A percentile compares a stretch with the other conserved stretches of the same genome.
Conservation (phyloP, 2,797 vertebrate genomes). For the Spinibarbus caldwelli region DNA sequence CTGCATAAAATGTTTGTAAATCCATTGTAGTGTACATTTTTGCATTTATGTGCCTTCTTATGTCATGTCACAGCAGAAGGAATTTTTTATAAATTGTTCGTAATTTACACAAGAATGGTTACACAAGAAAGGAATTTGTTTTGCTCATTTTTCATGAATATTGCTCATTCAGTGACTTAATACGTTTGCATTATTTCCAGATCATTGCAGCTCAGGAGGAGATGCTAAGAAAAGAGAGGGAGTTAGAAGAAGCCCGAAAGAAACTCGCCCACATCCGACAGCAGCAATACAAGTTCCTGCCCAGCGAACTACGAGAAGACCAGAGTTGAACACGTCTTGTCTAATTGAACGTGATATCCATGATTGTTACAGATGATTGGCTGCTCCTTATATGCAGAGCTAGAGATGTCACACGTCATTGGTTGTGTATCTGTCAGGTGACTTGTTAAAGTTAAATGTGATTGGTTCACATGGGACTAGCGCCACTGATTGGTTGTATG, state of each 20-base stretch:
- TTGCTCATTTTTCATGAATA: not conserved
- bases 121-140: not conserved
- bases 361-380: not conserved
- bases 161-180: not conserved
- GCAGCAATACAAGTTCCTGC: constrained; percentile 99
- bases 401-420: constrained; percentile 1
- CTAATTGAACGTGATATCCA: constrained; percentile 5
- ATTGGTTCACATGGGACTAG: constrained; percentile 40
- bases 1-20: not conserved
- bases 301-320: constrained; percentile 94
- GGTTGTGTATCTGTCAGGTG: constrained; percentile 32
- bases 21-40: not conserved
- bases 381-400: constrained; percentile 21
- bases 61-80: not conserved
- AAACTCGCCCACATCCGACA: constrained; percentile 98
- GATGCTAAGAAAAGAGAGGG: constrained; percentile 97
- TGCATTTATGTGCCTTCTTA: not conserved
- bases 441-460: constrained; percentile 22
- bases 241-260: constrained; percentile 97
- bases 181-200: constrained; percentile 69
- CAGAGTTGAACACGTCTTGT: constrained; percentile 83
- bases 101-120: not conserved
- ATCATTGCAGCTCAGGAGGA: constrained; percentile 98
- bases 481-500: constrained; percentile 33
- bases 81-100: no score